These are phyloP conservation scores for Coreoperca whiteheadi DNA, from an alignment of 2,113 vertebrate species.

Conservation along the genomic window DNA sequence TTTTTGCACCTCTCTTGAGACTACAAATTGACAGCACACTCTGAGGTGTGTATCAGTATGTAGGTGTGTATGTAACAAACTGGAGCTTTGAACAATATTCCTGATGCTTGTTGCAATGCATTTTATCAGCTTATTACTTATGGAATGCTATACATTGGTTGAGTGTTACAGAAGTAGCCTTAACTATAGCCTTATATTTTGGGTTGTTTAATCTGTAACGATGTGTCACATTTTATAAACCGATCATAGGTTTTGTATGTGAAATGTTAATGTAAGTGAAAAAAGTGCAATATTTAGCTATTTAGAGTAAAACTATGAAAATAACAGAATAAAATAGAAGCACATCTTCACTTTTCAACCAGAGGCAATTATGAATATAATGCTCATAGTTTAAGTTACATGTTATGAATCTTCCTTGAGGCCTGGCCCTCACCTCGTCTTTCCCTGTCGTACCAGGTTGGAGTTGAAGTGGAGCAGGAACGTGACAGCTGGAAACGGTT, in stretches of 20 bases:
- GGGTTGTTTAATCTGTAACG: not conserved
- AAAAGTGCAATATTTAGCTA: not conserved
- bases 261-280: not conserved
- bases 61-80: not conserved
- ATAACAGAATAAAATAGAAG: not conserved
- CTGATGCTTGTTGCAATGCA: slow-evolving; percentile 72
- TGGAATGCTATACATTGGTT: not conserved
- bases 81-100: slow-evolving; percentile 68
- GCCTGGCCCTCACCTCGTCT: slow-evolving; percentile 81
- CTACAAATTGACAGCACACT: slow-evolving; percentile 21
- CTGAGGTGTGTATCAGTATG: slow-evolving; percentile 5
- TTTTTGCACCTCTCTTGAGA: slow-evolving; percentile 15
- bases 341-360: slow-evolving; percentile 70
- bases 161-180: not conserved
- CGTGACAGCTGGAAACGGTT: slow-evolving; percentile 86
- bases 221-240: too few relatives aligned
- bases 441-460: slow-evolving; percentile 79
- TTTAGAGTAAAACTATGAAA: slow-evolving; percentile 6
- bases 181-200: not conserved
- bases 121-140: slow-evolving; percentile 43
- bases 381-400: slow-evolving; percentile 80
- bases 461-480: slow-evolving; percentile 52
- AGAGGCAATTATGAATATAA: slow-evolving; percentile 76
- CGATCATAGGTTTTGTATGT: not conserved
- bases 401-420: slow-evolving; percentile 77